Percentiles rank a stretch among this genome's conserved stretches.
Evolutionary conservation across 1,140 invertebrate genomes (phyloP).

Genomic region (Achatina immaculata): DNA sequence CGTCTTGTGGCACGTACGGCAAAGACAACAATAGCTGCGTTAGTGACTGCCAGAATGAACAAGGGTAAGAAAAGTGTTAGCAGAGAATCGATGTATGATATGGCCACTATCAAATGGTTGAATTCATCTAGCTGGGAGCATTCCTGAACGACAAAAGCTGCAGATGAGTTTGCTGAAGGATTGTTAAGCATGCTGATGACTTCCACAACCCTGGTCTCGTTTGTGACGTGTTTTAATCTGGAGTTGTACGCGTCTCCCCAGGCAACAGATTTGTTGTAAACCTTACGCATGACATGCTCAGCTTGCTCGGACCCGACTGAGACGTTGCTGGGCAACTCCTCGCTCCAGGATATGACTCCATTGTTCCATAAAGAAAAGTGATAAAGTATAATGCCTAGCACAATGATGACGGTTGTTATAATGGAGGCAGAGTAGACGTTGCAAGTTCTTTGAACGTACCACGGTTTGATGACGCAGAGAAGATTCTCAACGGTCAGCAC

Average conservation of each 20-base stretch:
- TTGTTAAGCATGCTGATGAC: too few species aligned
- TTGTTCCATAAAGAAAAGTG: constrained; percentile 37
- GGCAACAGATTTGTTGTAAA: too few species aligned
- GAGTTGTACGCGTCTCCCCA: too few species aligned
- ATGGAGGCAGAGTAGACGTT: constrained; percentile 21
- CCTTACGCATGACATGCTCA: too few species aligned
- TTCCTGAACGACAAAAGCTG: too few species aligned
- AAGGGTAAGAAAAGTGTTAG: constrained; percentile 10
- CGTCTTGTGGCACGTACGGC: background rate
- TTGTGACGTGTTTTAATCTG: too few species aligned
- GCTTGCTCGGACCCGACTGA: too few species aligned
- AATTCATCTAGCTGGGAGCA: background rate
- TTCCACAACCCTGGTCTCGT: too few species aligned
- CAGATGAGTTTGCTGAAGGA: too few species aligned
- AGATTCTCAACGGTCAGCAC: constrained; percentile 46
- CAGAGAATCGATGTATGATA: constrained; percentile 68
- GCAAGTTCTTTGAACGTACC: constrained; percentile 33
- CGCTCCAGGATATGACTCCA: too few species aligned
- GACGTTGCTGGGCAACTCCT: too few species aligned
- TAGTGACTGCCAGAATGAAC: constrained; percentile 8
- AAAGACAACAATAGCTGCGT: constrained; percentile 17
- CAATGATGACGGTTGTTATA: background rate
- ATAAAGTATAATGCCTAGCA: constrained; percentile 4
- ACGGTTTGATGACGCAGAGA: constrained; percentile 56
- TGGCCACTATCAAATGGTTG: constrained; percentile 48